Percentiles rank a stretch among this genome's conserved stretches.
phyloP scores from a whole-genome alignment of 2,797 vertebrate species.

The Spinus olivaceus region DNA sequence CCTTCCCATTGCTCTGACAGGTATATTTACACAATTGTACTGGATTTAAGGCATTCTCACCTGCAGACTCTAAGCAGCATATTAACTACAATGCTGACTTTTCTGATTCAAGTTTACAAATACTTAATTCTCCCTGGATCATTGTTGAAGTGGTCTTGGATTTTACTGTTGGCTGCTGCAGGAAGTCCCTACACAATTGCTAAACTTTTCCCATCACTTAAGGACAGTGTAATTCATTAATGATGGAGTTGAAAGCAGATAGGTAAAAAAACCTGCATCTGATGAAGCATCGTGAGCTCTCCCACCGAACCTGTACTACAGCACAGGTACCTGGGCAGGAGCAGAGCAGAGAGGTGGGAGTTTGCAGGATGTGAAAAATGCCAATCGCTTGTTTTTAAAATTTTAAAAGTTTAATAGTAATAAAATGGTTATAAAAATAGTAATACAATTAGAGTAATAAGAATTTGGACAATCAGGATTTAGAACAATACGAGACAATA shows the following conservation, averaged over 20 bases:
- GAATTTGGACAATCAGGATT: neutral
- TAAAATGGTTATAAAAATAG: neutral
- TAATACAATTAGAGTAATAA: neutral
- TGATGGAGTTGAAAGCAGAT: rapidly evolving
- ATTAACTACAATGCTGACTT: neutral
- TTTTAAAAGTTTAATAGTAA: neutral
- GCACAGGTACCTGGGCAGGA: too few species aligned
- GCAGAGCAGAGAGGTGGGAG: rapidly evolving
- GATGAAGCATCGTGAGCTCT: rapidly evolving
- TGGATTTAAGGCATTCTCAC: neutral
- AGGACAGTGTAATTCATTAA: neutral
- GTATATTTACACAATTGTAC: neutral
- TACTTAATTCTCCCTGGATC: neutral
- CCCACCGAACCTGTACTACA: neutral
- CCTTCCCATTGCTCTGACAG: neutral
- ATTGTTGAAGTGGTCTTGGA: rapidly evolving
- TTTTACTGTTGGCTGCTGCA: neutral
- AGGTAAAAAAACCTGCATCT: rapidly evolving
- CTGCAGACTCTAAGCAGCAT: neutral
- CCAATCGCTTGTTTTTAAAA: neutral
- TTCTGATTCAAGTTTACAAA: neutral
- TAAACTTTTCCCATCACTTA: neutral
- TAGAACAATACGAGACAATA: neutral
- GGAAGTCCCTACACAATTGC: neutral
- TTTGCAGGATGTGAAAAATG: neutral